Conservation (phyloP, 2,888 invertebrate species). For the Uloborus plumipes region DNA sequence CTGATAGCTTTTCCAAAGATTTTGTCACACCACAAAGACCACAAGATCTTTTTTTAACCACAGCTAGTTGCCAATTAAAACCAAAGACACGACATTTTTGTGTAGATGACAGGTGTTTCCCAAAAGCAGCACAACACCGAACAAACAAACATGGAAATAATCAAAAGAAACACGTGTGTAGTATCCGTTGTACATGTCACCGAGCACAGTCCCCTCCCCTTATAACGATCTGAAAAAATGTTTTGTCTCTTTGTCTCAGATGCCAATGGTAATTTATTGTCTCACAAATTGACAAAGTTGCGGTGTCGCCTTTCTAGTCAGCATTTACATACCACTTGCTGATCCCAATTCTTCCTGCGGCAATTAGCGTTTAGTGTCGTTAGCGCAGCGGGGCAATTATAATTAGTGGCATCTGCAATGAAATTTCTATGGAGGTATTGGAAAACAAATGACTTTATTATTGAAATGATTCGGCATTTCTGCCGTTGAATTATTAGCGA, state of each 20-base stretch:
- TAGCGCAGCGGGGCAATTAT: no score
- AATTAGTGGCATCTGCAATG: no score
- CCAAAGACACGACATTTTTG: conserved; percentile 2
- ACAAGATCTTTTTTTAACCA: background rate
- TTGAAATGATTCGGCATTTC: no score
- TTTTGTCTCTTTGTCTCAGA: conserved; percentile 23
- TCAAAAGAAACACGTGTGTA: conserved; percentile 3
- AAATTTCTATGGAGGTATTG: no score
- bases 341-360: no score
- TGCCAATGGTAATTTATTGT: conserved; percentile 8
- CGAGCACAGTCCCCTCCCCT: conserved; percentile 29
- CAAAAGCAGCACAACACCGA: background rate
- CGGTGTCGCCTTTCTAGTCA: background rate
- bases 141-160: background rate
- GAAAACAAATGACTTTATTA: no score
- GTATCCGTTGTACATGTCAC: background rate
- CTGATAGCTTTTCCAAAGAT: background rate
- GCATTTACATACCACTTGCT: background rate
- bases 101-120: conserved; percentile 20
- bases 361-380: no score
- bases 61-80: conserved; percentile 16
- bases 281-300: background rate
- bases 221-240: conserved; percentile 34
- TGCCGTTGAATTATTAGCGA: no score
- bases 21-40: background rate